phyloP scores from a whole-genome alignment of 2,113 vertebrate genomes.

The Panthera tigris region DNA sequence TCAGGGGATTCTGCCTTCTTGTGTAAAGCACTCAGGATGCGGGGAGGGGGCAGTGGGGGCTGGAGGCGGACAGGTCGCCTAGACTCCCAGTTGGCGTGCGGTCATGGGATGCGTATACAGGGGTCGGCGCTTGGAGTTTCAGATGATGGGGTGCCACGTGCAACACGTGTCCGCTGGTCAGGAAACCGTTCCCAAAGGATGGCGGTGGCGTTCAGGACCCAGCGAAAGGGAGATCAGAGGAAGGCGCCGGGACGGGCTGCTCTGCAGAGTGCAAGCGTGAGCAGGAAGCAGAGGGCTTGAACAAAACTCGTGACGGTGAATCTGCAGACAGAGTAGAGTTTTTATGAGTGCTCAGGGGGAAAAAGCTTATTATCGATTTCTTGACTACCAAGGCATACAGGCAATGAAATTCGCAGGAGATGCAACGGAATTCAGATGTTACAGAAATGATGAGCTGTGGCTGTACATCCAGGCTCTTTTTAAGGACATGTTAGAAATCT shows the following conservation, averaged over 20 bases:
- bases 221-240: accelerated
- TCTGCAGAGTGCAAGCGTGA: not conserved
- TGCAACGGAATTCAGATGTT: not conserved
- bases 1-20: not conserved
- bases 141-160: accelerated
- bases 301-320: not conserved
- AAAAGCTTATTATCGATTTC: not conserved
- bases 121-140: not conserved
- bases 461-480: not conserved
- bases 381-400: not conserved
- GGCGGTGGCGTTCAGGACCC: accelerated
- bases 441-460: not conserved
- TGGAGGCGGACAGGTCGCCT: accelerated
- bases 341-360: not conserved
- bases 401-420: not conserved
- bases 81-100: accelerated
- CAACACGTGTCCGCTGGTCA: too few relatives aligned
- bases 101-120: accelerated
- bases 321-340: not conserved
- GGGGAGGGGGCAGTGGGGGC: not conserved
- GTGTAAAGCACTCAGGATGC: not conserved
- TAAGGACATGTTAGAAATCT: not conserved
- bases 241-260: not conserved
- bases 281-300: not conserved
- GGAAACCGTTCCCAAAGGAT: not conserved